Conservation (phyloP, 2,888 invertebrate genomes). For the Cephonodes hylas region DNA sequence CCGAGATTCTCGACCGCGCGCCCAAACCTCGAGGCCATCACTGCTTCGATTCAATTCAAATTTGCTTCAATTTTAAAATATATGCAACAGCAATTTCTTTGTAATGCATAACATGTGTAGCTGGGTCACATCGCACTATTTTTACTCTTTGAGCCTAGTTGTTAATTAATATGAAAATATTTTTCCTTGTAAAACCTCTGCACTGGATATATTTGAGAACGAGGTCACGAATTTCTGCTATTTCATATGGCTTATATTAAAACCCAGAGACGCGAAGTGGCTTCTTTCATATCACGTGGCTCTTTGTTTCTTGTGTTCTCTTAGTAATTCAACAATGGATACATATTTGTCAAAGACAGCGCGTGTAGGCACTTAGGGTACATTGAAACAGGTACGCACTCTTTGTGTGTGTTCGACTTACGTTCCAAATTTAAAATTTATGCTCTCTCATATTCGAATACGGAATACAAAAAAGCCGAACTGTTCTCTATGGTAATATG, state of each 20-base stretch:
- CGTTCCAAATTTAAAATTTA: constrained; percentile 70
- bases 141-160: neutral
- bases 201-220: constrained; percentile 15
- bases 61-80: neutral
- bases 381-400: constrained; percentile 57
- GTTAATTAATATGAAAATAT: neutral
- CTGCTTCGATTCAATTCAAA: too few species aligned
- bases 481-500: constrained; percentile 50
- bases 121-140: neutral
- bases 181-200: neutral
- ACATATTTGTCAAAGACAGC: constrained; percentile 63
- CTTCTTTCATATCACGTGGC: constrained; percentile 50
- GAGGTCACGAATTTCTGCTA: constrained; percentile 28
- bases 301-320: constrained; percentile 58
- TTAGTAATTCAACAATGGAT: constrained; percentile 62
- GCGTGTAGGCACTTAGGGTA: constrained; percentile 60
- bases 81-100: neutral
- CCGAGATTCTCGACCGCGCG: too few species aligned
- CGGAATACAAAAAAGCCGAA: constrained; percentile 49
- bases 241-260: constrained; percentile 24
- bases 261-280: constrained; percentile 37
- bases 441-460: constrained; percentile 58
- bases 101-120: neutral
- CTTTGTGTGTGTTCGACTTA: constrained; percentile 57
- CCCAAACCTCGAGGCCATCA: too few species aligned